Evolutionary conservation across 1,140 invertebrate genomes (phyloP), one percentile per base, ranked within the genome.

Genomic region (Panulirus ornatus): DNA sequence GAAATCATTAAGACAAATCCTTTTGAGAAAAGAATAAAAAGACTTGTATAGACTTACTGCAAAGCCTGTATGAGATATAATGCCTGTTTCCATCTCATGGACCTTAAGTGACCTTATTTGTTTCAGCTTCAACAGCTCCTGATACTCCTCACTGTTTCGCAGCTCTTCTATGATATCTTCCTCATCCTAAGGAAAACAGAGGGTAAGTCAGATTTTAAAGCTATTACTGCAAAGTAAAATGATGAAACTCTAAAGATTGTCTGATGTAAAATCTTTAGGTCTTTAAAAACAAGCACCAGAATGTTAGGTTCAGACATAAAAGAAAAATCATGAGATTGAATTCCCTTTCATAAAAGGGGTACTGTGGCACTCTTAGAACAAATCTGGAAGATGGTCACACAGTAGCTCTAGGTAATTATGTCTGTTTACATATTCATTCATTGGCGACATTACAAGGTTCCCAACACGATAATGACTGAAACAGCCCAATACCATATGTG

Each of bases 141-240:
- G 79, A 19, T 89, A 89, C 44, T 89, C 87, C 44, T 89, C 78
- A 40, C n/a, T 89, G 27, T 82, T 70, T 30, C 79, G 71, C 40
- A 89, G 66, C 36, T 89, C 87, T 36, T 83, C 87, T 8, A 47
- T 58, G 27, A 89, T 54, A 44, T 89, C 87, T 40, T 89, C 87
- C 44, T 89, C 87, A 22, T 88, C 86, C 86, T 88, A 66, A 40
- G 0, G 47, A 51, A 51, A 51, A 11, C 8, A 34, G 5, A n/a
- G 27, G 73, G 22, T 3, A 36, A 38, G 38, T 40, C 22, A 34
- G 2, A 6, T 19, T 11, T 34, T 3, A 34, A n/a, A 76, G 16
- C 38, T 11, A 38, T 78, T 38, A 42, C 30, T 8, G 75, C 40
- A 36, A 42, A n/a, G n/a, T n/a, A n/a, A 14, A 42, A 36, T 14